A percentile compares a stretch with the other conserved stretches of the same genome.
Evolutionary conservation across 2,113 vertebrate genomes (phyloP).

Genomic region (Tragelaphus imberbis): DNA sequence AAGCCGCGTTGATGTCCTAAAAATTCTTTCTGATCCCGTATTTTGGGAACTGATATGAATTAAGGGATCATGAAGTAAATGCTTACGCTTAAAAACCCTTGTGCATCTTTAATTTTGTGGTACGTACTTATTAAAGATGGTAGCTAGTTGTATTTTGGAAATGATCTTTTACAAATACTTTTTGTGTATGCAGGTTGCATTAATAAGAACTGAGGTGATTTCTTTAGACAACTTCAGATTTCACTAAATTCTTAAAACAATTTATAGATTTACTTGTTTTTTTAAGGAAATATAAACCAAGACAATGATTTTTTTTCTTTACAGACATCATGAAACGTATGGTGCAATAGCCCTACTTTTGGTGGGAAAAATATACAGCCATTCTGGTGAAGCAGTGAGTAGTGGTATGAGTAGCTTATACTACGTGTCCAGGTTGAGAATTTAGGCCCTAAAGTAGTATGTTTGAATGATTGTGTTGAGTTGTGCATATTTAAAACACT

Average conservation of each 20-base stretch:
- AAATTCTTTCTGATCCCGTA: not conserved
- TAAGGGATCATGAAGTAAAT: constrained; percentile 2
- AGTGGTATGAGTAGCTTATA: constrained; percentile 53
- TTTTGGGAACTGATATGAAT: not conserved
- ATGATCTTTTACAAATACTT: not conserved
- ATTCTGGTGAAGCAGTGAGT: constrained; percentile 75
- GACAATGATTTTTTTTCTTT: constrained; percentile 74
- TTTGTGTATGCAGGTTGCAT: not conserved
- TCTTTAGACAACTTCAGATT: not conserved
- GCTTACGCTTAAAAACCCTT: constrained; percentile 5
- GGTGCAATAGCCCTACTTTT: constrained; percentile 73
- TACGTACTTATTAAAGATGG: not conserved
- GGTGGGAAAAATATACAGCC: constrained; percentile 74
- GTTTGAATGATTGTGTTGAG: constrained; percentile 5
- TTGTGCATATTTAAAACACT: constrained; percentile 16
- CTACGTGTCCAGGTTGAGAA: constrained; percentile 39
- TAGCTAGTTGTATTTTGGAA: not conserved
- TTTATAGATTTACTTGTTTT: constrained; percentile 49
- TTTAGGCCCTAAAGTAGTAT: constrained; percentile 5
- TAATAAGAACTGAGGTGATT: constrained; percentile 15
- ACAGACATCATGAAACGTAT: constrained; percentile 71
- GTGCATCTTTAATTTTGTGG: constrained; percentile 23
- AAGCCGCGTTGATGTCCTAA: not conserved
- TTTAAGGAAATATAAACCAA: constrained; percentile 68
- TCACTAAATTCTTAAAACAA: constrained; percentile 19